Evolutionary conservation across 2,888 invertebrate genomes (phyloP), one percentile per base, ranked within the genome.

Genomic region (Ischnura elegans): DNA sequence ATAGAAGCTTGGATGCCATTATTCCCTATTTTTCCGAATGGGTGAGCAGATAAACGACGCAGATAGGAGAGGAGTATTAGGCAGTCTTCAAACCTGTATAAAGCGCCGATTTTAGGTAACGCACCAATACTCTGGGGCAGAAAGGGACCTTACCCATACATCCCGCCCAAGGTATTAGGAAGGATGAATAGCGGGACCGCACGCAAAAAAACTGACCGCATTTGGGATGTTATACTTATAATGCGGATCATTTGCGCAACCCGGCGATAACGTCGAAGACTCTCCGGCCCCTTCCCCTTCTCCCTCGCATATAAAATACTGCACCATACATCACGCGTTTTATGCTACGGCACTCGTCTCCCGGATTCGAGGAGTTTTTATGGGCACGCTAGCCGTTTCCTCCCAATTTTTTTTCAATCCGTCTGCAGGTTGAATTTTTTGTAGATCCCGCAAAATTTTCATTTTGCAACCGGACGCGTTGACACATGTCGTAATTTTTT

Each of bases 171-270:
- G 76, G 76, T 76, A 76, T 76, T 76, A 76, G 76, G 13, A n/a
- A 76, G 76, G 76, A 76, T 76, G 76, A 76, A 76, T 76, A 76
- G 76, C 36, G 29, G 76, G 76, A 76, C 10, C 6, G 36, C 76
- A 29, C 76, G 76, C 76, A 76, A 76, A 76, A 76, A 76, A 76
- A 76, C 29, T 76, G 76, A 76, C 76, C 76, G 76, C 36, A 2
- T 36, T 61, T 61, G 61, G 61, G 61, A 61, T 36, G 36, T 29
- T 13, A 76, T 76, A 76, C 76, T 76, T 76, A 76, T 76, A 76
- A 76, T 76, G 76, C 36, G 76, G 36, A 36, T 36, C 76, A 76
- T 76, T 76, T 76, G 76, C 76, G 76, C 76, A 76, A 36, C 76
- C 36, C 36, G 29, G 36, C 76, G 76, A 76, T 76, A 76, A 76